Conservation (phyloP, 2,888 invertebrate species). For the Ichneumoninae sp. region DNA sequence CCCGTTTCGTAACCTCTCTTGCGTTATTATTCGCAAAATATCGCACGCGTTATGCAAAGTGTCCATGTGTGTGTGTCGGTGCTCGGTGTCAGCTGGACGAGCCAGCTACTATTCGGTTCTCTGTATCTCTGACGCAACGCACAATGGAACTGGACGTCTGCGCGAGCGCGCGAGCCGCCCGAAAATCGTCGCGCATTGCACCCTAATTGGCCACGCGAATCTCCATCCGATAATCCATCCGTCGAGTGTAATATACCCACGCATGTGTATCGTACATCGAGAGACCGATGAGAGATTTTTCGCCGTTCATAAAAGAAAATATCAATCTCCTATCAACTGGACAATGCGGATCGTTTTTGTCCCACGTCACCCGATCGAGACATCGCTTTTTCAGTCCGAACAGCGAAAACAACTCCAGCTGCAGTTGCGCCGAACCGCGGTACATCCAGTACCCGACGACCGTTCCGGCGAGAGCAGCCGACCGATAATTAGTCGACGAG, state of each 20-base stretch:
- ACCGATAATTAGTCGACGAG: constrained; percentile 54
- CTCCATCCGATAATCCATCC: constrained; percentile 30
- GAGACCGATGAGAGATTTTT: constrained; percentile 26
- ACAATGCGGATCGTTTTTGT: neutral
- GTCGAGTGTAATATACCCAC: constrained; percentile 50
- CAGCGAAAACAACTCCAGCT: constrained; percentile 31
- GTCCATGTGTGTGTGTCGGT: constrained; percentile 1
- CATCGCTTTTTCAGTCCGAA: constrained; percentile 16
- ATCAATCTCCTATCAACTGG: neutral
- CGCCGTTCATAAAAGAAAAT: neutral
- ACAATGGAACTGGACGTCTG: constrained; percentile 70
- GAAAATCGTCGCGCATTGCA: constrained; percentile 62
- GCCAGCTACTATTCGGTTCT: constrained; percentile 6
- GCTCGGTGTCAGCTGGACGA: constrained; percentile 35
- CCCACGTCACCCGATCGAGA: neutral
- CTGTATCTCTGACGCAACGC: constrained; percentile 29
- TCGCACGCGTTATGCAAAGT: constrained; percentile 41
- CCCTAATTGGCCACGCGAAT: constrained; percentile 67
- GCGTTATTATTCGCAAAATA: constrained; percentile 54
- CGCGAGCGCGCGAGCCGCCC: constrained; percentile 48
- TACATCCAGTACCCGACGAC: constrained; percentile 10
- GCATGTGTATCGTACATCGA: constrained; percentile 13
- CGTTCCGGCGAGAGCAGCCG: constrained; percentile 20
- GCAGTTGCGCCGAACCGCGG: neutral
- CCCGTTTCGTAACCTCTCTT: constrained; percentile 13